These are phyloP conservation scores for Trimorus sp. DNA, from an alignment of 2,888 invertebrate species.

Conservation along the genomic window DNA sequence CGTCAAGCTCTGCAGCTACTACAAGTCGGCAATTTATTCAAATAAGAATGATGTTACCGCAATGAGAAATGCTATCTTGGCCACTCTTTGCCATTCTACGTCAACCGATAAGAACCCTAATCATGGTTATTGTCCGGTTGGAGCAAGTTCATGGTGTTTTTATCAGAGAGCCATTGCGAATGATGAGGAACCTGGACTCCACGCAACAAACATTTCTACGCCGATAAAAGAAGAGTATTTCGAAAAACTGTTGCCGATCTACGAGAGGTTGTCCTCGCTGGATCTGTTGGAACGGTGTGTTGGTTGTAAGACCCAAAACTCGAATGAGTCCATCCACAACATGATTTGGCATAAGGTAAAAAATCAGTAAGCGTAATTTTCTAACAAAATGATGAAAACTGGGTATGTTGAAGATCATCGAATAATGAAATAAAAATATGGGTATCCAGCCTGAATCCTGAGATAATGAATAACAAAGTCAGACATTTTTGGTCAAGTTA, in stretches of 20 bases:
- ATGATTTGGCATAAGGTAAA: slow-evolving; percentile 14
- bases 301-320: slow-evolving; percentile 13
- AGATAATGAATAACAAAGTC: too few species aligned
- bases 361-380: too few species aligned
- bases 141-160: slow-evolving; percentile 15
- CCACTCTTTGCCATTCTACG: background rate
- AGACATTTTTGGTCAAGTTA: too few species aligned
- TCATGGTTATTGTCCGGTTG: background rate
- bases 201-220: background rate
- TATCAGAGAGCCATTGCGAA: slow-evolving; percentile 6
- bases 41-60: slow-evolving; percentile 2
- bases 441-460: too few species aligned
- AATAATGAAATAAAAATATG: too few species aligned
- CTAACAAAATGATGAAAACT: too few species aligned
- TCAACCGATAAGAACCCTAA: slow-evolving; percentile 4
- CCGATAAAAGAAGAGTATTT: slow-evolving; percentile 22
- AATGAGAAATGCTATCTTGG: slow-evolving; percentile 10
- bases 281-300: slow-evolving; percentile 13
- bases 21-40: slow-evolving; percentile 2
- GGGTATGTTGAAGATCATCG: too few species aligned
- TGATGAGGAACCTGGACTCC: background rate
- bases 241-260: too few species aligned
- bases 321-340: slow-evolving; percentile 7
- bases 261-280: background rate
- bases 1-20: background rate